These are phyloP conservation scores for Champsocephalus esox DNA, from an alignment of 2,797 vertebrate species.

Conservation along the genomic window DNA sequence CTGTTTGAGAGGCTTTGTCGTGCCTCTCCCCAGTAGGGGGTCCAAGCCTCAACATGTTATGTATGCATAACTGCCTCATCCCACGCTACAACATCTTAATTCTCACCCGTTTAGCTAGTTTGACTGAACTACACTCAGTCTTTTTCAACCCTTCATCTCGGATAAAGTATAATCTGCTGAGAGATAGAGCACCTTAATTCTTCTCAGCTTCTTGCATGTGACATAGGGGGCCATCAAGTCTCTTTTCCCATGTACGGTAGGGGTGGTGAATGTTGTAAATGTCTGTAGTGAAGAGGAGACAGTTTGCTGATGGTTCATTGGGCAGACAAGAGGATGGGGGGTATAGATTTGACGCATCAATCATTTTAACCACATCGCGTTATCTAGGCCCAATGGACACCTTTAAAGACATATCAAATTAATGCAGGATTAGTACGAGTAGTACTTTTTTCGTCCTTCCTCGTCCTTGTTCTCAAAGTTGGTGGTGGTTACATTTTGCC, in stretches of 20 bases:
- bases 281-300: conserved; percentile 44
- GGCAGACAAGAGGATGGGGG: conserved; percentile 37
- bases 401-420: conserved; percentile 41
- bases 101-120: conserved; percentile 81
- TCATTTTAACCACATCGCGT: conserved; percentile 54
- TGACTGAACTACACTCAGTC: conserved; percentile 72
- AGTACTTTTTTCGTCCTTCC: neutral
- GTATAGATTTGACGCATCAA: conserved; percentile 53
- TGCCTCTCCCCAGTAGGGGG: conserved; percentile 91
- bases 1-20: conserved; percentile 92
- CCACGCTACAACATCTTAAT: conserved; percentile 84
- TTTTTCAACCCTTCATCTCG: conserved; percentile 68
- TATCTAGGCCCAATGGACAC: conserved; percentile 41
- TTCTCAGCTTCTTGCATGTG: conserved; percentile 31
- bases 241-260: conserved; percentile 1
- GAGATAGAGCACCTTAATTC: conserved; percentile 58
- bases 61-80: conserved; percentile 88
- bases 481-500: neutral
- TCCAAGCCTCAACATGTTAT: conserved; percentile 90
- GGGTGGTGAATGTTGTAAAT: conserved; percentile 11
- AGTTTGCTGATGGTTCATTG: conserved; percentile 62
- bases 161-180: conserved; percentile 66
- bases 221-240: conserved; percentile 1
- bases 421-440: conserved; percentile 19
- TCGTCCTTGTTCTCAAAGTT: conserved; percentile 6